Evolutionary conservation across 1,140 invertebrate genomes (phyloP).

Genomic region (Pachypeltis micranthus): DNA sequence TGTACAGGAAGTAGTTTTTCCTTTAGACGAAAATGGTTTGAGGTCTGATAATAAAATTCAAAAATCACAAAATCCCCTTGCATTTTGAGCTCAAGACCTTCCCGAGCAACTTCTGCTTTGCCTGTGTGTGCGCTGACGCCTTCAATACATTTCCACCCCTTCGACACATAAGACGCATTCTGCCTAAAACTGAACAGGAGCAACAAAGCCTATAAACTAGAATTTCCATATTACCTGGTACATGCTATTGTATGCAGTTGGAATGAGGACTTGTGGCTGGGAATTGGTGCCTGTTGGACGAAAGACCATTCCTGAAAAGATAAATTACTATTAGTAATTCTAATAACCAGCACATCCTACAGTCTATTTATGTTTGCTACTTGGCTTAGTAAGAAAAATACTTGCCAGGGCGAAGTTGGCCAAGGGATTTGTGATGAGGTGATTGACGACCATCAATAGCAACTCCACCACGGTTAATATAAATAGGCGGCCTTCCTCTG

Average conservation of each 20-base stretch:
- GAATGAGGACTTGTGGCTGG: conserved; percentile 6
- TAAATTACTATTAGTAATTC: neutral
- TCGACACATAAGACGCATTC: no score
- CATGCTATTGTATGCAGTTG: neutral
- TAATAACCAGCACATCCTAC: neutral
- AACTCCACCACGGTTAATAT: conserved; percentile 22
- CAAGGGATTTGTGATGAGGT: conserved; percentile 1
- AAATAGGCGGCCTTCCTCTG: conserved; percentile 34
- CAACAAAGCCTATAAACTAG: no score
- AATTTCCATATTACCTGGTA: conserved; percentile 11
- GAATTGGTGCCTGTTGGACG: neutral
- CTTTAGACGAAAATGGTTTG: no score
- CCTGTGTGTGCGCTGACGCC: no score
- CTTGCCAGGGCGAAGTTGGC: conserved; percentile 22
- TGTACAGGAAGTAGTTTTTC: no score
- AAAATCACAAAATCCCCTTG: no score
- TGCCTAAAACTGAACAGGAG: no score
- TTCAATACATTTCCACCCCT: no score
- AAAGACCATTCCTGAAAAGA: conserved; percentile 12
- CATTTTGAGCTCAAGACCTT: no score
- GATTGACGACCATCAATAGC: conserved; percentile 6
- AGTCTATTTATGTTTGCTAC: neutral
- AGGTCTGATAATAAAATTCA: no score
- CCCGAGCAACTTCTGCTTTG: no score
- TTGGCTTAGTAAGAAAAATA: neutral